Base-by-base conservation (phyloP, 1,140 invertebrate genomes). In the Araneus ventricosus region DNA sequence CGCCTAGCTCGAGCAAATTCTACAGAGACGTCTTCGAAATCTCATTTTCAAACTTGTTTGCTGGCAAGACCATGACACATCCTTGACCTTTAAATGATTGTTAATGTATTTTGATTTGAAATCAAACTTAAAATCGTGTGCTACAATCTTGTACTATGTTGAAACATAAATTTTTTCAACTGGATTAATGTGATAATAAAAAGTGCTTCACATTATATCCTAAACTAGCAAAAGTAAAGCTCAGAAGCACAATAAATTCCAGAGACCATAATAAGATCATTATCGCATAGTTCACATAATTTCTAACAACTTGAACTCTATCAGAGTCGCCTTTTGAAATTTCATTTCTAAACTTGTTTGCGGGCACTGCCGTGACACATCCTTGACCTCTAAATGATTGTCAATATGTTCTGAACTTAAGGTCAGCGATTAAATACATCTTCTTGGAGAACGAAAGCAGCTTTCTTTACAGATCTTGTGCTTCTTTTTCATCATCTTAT, bases 361-460 rank as follows among this genome's bases (percentile, higher is more conserved):
- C 45, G 10, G 41, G 82, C 24, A 84, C 27, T 61, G 52, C 22
- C 27, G 1, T 59, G 85, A 61, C 57, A 37, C 59, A 87, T 87
- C 85, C 85, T 87, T 87, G 85, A 87, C 85, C 85, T 87, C 41
- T 87, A 87, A 87, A 87, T 87, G 85, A 87, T 61, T 87, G 82
- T 84, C 82, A 84, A 84, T 84, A 84, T 84, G 57, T 24, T 87
- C 85, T 87, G 85, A 87, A 87, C 85, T 87, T 63, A 24, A 45
- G 85, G 85, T 87, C 85, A 87, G 57, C 85, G 17, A 87, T 87
- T 87, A 87, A 87, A 87, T 87, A 30, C 85, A 59, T 61, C 27
- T 37, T 45, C 85, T 57, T 61, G 85, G 22, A 24, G 57, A 87
- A 30, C 14, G 45, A 24, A 84, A 84, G 52, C 85, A 57, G 14